Conservation (phyloP, 2,113 vertebrate species). For the Chunga burmeisteri region DNA sequence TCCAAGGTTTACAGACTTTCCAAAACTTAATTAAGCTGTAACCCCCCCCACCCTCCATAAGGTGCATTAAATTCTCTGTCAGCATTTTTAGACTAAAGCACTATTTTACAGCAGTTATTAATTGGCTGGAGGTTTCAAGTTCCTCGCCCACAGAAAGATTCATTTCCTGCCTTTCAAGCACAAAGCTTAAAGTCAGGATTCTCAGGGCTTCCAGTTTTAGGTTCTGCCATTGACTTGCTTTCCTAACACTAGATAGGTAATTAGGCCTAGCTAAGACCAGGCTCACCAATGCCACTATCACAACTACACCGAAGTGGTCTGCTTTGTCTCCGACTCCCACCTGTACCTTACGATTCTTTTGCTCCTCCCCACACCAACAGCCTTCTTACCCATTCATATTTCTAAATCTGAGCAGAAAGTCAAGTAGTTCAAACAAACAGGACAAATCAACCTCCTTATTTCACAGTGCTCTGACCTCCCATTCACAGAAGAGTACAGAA, state of each 20-base stretch:
- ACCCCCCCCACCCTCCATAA: not conserved
- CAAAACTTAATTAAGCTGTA: constrained; percentile 40
- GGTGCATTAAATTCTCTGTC: not conserved
- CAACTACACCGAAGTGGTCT: not conserved
- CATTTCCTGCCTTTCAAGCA: not conserved
- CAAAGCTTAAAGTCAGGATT: not conserved
- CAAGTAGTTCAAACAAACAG: not conserved
- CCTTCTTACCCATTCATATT: not conserved
- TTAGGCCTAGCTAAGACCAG: not conserved
- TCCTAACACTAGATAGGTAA: not conserved
- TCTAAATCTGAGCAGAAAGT: not conserved
- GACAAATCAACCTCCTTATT: not conserved
- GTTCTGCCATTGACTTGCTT: not conserved
- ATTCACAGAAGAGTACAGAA: not conserved
- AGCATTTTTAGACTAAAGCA: constrained; percentile 23
- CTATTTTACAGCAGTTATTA: constrained; percentile 36
- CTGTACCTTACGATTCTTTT: not conserved
- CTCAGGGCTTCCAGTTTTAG: not conserved
- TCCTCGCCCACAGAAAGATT: constrained; percentile 10
- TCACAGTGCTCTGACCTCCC: not conserved
- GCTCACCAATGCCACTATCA: not conserved
- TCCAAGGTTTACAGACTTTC: constrained; percentile 13
- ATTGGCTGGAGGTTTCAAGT: not conserved
- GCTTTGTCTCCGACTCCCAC: not conserved
- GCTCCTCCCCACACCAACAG: not conserved